Conservation (phyloP, 2,113 vertebrate genomes). For the Haplotaxodon microlepis region DNA sequence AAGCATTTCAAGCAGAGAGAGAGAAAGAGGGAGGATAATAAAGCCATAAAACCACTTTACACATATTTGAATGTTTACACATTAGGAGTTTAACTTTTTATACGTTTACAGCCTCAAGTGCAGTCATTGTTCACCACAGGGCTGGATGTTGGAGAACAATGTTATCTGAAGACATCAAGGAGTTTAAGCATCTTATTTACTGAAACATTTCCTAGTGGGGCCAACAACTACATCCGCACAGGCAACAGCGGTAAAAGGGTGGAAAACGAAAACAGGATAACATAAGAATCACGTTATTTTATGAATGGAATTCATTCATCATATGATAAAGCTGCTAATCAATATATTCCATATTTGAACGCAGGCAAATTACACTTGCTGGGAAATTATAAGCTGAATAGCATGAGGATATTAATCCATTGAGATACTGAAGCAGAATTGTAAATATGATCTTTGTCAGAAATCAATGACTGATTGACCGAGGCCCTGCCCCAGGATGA, state of each 20-base stretch:
- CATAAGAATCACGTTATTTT: neutral
- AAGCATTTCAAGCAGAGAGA: neutral
- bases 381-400: neutral
- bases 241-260: neutral
- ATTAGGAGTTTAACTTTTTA: neutral
- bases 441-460: constrained; percentile 43
- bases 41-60: neutral
- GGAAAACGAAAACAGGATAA: neutral
- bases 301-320: neutral
- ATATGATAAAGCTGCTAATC: neutral
- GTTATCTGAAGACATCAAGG: neutral
- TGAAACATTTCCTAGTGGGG: neutral
- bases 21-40: neutral
- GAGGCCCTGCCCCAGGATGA: neutral
- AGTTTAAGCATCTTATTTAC: neutral
- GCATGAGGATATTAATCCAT: neutral
- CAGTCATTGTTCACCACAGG: neutral
- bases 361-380: neutral
- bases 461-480: constrained; percentile 42
- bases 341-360: neutral
- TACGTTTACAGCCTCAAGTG: neutral
- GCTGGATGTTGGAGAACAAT: neutral
- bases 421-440: constrained; percentile 20
- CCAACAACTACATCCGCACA: neutral
- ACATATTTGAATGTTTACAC: neutral